Base-by-base conservation (phyloP, 2,888 invertebrate genomes). In the Glaucopsyche alexis region DNA sequence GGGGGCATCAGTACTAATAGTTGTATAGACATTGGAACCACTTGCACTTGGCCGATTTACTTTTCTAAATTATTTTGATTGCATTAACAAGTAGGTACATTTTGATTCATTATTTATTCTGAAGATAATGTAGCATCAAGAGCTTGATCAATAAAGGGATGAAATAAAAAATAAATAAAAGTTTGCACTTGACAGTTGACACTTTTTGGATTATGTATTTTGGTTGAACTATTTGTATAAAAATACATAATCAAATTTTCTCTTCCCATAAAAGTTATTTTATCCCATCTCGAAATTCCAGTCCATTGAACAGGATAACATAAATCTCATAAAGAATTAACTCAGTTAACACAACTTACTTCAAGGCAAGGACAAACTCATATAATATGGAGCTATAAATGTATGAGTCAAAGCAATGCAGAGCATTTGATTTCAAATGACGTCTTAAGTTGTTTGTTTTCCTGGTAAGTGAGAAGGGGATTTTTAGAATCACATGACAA, bases 401-500 rank as follows among this genome's bases (percentile, higher is more conserved):
- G 47, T 47, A 29, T 38, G 60, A 60, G 60, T 60, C 60, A 60
- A 47, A 60, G 50, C n/a, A 14, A n/a, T 38, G 60, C 4, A 13
- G 29, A 60, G 60, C 1, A 55, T 60, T 60, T 60, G 60, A 13
- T 60, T 60, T 29, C 29, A 38, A 60, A 60, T 60, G 29, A 60
- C 38, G 49, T 14, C 47, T 4, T 49, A 19, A 19, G 49, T 65
- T 65, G 42, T 47, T 49, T 69, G 69, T 69, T 69, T 69, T 69
- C 69, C 69, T 38, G 8, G 69, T 69, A 49, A 13, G n/a, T 13
- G 6, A 47, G 29, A 49, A 42, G 66, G 66, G 66, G 40, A 16
- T 11, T 11, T 13, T 55, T 42, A 71, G 40, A 49, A 52, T 38
- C 75, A 75, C 75, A 77, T 73, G 71, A 71, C 45, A 74, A 16